A percentile compares a stretch with the other conserved stretches of the same genome.
Conservation (phyloP, 2,888 invertebrate genomes). For the Ochropleura plecta region DNA sequence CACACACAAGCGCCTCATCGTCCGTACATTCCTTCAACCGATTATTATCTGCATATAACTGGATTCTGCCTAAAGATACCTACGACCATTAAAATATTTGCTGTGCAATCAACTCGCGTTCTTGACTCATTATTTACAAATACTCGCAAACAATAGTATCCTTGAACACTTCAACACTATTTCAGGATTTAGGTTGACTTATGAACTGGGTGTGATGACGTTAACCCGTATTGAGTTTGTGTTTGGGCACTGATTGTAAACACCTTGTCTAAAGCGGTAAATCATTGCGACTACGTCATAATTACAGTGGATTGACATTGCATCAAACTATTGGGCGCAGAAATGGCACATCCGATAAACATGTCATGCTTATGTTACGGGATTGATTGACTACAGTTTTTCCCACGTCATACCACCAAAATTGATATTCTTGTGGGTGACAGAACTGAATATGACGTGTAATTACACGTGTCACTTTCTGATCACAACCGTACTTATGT, state of each 20-base stretch:
- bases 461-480: conserved; percentile 21
- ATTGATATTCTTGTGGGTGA: conserved; percentile 21
- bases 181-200: conserved; percentile 80
- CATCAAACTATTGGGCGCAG: conserved; percentile 71
- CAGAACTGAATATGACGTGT: conserved; percentile 2
- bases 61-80: conserved; percentile 82
- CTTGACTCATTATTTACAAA: conserved; percentile 78
- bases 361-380: conserved; percentile 69
- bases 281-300: conserved; percentile 72
- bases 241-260: conserved; percentile 74
- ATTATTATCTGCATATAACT: conserved; percentile 86
- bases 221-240: conserved; percentile 69
- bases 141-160: conserved; percentile 77
- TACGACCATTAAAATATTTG: conserved; percentile 84
- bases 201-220: conserved; percentile 75
- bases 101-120: conserved; percentile 75
- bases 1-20: conserved; percentile 73
- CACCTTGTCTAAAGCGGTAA: conserved; percentile 75
- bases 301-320: conserved; percentile 78
- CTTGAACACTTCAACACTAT: conserved; percentile 79
- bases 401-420: conserved; percentile 17
- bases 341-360: conserved; percentile 79
- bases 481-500: neutral
- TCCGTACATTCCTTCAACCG: conserved; percentile 76
- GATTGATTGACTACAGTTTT: conserved; percentile 30